Evolutionary conservation across 35 echinoderm and acorn worm species (phyloP).

Genomic region (Chiridota heheva): DNA sequence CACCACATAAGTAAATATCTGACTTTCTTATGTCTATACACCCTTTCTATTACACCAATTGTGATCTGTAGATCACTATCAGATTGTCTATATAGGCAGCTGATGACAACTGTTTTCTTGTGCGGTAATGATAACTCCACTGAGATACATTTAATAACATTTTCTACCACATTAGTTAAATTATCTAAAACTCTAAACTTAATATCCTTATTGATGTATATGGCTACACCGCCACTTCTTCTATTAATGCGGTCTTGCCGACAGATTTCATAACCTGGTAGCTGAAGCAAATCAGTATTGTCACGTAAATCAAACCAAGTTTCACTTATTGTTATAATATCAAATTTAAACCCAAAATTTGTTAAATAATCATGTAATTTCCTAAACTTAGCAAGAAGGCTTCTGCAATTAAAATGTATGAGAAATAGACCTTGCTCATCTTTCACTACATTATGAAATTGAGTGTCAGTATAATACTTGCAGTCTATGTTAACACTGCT

Average conservation of each 20-base stretch:
- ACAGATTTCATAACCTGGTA: background rate
- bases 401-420: background rate
- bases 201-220: background rate
- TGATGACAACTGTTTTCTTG: background rate
- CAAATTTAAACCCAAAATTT: background rate
- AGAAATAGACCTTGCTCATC: no score
- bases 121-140: background rate
- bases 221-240: conserved; percentile 13
- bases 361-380: background rate
- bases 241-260: background rate
- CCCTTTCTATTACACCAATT: background rate
- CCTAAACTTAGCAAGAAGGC: background rate
- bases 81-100: background rate
- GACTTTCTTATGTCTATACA: no score
- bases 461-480: no score
- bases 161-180: background rate
- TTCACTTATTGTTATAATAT: conserved; percentile 10
- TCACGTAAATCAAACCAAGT: conserved; percentile 16
- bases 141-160: conserved; percentile 8
- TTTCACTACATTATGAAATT: no score
- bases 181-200: background rate
- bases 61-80: background rate
- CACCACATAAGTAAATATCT: no score
- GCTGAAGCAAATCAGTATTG: background rate
- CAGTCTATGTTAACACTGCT: no score